Evolutionary conservation across 2,113 vertebrate species (phyloP).

Genomic region (Scytalopus superciliaris): DNA sequence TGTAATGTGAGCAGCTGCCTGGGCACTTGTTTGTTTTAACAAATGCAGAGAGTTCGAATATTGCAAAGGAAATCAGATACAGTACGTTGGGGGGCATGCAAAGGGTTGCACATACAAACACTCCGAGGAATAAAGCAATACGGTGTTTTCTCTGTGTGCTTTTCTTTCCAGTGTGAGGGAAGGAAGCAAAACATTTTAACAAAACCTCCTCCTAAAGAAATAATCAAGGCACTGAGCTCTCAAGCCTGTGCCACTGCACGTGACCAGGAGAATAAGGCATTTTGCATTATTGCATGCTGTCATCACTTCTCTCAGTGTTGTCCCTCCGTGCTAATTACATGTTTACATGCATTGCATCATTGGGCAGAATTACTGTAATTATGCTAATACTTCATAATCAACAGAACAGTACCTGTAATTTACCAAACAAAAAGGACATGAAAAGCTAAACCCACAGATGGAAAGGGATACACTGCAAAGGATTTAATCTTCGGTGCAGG

Average conservation of each 20-base stretch:
- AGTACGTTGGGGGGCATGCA: background rate
- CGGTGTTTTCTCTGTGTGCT: background rate
- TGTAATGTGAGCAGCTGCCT: conserved; percentile 12
- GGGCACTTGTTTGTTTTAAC: conserved; percentile 53
- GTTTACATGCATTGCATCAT: conserved; percentile 52
- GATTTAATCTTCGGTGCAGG: background rate
- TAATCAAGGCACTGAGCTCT: conserved; percentile 3
- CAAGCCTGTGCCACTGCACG: background rate
- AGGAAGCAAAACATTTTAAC: conserved; percentile 41
- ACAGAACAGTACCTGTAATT: conserved; percentile 55
- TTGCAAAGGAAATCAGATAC: conserved; percentile 24
- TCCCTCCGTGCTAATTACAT: conserved; percentile 49
- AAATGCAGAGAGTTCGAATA: conserved; percentile 6
- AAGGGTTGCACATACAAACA: background rate
- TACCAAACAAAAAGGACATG: conserved; percentile 40
- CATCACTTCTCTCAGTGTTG: conserved; percentile 40
- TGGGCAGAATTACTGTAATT: conserved; percentile 57
- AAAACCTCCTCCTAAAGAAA: conserved; percentile 42
- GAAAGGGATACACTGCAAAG: background rate
- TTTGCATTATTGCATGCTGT: conserved; percentile 27
- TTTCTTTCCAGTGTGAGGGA: conserved; percentile 16
- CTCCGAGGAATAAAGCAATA: background rate
- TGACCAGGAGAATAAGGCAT: background rate
- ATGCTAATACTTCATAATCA: conserved; percentile 48
- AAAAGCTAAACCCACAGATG: conserved; percentile 38